These are phyloP conservation scores for Portunus trituberculatus DNA, from an alignment of 1,140 invertebrate species.

Conservation along the genomic window DNA sequence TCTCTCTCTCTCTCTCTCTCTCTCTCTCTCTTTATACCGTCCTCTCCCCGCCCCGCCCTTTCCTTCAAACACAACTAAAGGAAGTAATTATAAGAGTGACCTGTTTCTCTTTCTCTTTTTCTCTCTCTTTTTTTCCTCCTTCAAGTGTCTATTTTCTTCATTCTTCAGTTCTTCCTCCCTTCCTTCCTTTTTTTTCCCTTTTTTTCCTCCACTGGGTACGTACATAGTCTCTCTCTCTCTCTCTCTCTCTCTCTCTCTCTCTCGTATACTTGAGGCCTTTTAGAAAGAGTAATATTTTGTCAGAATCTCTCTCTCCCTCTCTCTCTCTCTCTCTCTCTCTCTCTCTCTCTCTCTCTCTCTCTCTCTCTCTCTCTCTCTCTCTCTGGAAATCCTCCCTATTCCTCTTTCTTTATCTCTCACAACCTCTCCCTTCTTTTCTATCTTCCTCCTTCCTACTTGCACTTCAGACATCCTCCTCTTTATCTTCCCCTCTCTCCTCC, in stretches of 20 bases:
- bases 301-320: not conserved
- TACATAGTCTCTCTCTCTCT: not conserved
- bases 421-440: not conserved
- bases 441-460: not conserved
- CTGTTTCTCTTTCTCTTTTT: not conserved
- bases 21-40: not conserved
- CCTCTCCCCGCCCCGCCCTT: not conserved
- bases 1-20: not conserved
- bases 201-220: not conserved
- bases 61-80: constrained; percentile 2
- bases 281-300: no score
- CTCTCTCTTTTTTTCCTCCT: not conserved
- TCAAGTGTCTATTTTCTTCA: not conserved
- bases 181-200: not conserved
- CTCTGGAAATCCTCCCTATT: not conserved
- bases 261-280: no score
- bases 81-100: no score
- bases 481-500: not conserved
- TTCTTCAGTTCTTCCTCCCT: not conserved
- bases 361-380: constrained; percentile 41
- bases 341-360: constrained; percentile 23
- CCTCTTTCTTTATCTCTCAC: not conserved
- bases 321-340: not conserved
- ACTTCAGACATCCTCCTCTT: not conserved
- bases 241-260: not conserved